Evolutionary conservation across 2,113 vertebrate genomes (phyloP).

Genomic region (Chaetorhynchus papuensis): DNA sequence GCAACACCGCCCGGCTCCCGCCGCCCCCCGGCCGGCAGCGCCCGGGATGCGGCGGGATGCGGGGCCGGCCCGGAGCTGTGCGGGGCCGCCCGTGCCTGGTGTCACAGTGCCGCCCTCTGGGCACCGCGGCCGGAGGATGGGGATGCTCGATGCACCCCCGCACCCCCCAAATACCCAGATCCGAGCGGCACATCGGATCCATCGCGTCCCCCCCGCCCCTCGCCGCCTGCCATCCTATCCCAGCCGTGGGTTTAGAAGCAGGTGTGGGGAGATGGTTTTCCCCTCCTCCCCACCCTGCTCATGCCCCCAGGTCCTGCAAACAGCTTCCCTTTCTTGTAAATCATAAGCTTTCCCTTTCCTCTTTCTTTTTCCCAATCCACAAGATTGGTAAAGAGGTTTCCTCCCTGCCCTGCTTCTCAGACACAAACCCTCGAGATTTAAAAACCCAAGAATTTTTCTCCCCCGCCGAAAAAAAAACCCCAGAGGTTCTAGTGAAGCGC

Average conservation of each 20-base stretch:
- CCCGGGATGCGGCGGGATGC: not conserved
- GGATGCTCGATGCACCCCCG: not conserved
- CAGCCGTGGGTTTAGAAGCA: not conserved
- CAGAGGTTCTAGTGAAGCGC: not conserved
- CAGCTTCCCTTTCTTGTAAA: not conserved
- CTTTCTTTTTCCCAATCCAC: not conserved
- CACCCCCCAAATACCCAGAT: rapidly evolving
- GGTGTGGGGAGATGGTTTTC: not conserved
- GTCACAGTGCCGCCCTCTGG: slow-evolving; percentile 57
- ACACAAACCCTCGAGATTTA: not conserved
- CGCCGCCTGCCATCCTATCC: not conserved
- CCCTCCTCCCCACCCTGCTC: not conserved
- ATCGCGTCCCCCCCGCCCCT: not conserved
- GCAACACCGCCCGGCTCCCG: slow-evolving; percentile 48
- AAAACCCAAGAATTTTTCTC: not conserved
- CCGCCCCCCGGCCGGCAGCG: slow-evolving; percentile 6
- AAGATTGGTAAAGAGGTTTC: not conserved
- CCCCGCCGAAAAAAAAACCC: not conserved
- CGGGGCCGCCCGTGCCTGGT: not conserved
- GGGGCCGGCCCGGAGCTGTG: not conserved
- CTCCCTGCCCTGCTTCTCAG: not conserved
- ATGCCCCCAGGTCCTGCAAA: not conserved
- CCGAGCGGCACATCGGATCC: not conserved
- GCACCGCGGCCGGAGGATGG: not conserved
- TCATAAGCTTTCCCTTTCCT: not conserved